Evolutionary conservation across 2,113 vertebrate species (phyloP).

Genomic region (Nerophis lumbriciformis): DNA sequence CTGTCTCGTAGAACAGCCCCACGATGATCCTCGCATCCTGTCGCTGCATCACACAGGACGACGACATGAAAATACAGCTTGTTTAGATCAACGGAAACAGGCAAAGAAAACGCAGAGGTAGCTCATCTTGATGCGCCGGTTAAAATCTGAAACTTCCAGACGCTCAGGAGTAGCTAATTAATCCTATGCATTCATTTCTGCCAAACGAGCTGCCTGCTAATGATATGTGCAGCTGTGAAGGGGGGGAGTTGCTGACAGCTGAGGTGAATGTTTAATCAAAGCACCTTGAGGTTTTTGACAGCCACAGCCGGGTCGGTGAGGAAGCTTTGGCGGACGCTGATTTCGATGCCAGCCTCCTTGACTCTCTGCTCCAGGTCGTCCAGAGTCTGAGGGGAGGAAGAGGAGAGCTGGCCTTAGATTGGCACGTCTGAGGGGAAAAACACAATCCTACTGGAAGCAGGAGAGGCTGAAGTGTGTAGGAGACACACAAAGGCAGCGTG

Average conservation of each 20-base stretch:
- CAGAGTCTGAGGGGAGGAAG: conserved; percentile 74
- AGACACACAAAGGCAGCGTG: background rate
- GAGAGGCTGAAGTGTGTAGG: background rate
- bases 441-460: conserved; percentile 21
- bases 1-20: conserved; percentile 93
- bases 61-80: conserved; percentile 24
- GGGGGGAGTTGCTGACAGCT: conserved; percentile 35
- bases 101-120: too few species aligned
- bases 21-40: conserved; percentile 95
- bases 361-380: conserved; percentile 89
- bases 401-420: conserved; percentile 19
- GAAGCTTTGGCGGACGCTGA: conserved; percentile 93
- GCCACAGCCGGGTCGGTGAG: conserved; percentile 90
- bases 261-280: conserved; percentile 66
- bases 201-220: conserved; percentile 56
- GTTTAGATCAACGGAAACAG: conserved; percentile 16
- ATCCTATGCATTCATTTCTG: conserved; percentile 52
- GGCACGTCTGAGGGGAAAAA: conserved; percentile 21
- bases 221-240: conserved; percentile 48
- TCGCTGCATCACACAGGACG: conserved; percentile 73
- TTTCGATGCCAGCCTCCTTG: conserved; percentile 91
- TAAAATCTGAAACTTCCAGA: conserved; percentile 26
- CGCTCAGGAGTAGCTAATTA: conserved; percentile 52
- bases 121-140: too few species aligned
- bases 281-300: conserved; percentile 93